phyloP scores from a whole-genome alignment of 2,888 invertebrate species.

The Melanargia galathea region DNA sequence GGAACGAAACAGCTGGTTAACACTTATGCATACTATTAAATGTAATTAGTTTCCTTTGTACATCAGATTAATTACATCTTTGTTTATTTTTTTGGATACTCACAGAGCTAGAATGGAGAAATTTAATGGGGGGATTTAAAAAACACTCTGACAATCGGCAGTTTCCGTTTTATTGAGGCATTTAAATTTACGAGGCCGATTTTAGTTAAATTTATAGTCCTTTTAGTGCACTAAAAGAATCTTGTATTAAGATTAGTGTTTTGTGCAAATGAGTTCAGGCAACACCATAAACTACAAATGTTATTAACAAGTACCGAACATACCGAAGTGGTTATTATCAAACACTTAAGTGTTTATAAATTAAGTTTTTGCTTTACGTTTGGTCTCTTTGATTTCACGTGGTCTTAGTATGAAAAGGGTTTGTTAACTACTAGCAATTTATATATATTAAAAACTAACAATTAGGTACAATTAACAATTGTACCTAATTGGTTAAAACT shows the following conservation, averaged over 20 bases:
- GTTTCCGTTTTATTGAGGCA: slow-evolving; percentile 51
- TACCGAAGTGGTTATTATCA: background rate
- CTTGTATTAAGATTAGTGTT: slow-evolving; percentile 22
- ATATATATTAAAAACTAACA: too few relatives aligned
- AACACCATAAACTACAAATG: slow-evolving; percentile 15
- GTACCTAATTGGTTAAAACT: too few relatives aligned
- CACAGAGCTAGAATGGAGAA: slow-evolving; percentile 38
- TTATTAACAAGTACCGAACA: slow-evolving; percentile 9
- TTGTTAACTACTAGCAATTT: too few relatives aligned
- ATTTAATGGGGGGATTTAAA: slow-evolving; percentile 30
- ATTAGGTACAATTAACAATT: too few relatives aligned
- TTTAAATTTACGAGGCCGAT: slow-evolving; percentile 42
- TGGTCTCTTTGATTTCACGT: too few relatives aligned
- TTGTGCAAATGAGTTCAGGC: slow-evolving; percentile 26
- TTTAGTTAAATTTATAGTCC: slow-evolving; percentile 29
- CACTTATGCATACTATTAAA: background rate
- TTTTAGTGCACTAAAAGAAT: slow-evolving; percentile 25
- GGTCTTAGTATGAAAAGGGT: too few relatives aligned
- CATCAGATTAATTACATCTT: background rate
- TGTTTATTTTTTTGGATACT: slow-evolving; percentile 42
- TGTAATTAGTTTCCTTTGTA: background rate
- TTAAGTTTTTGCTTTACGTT: background rate
- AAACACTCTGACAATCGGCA: slow-evolving; percentile 26
- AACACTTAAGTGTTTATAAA: background rate
- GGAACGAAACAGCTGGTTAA: background rate